Evolutionary conservation across 2,888 invertebrate species (phyloP).

Genomic region (Tricholauxania praeusta): DNA sequence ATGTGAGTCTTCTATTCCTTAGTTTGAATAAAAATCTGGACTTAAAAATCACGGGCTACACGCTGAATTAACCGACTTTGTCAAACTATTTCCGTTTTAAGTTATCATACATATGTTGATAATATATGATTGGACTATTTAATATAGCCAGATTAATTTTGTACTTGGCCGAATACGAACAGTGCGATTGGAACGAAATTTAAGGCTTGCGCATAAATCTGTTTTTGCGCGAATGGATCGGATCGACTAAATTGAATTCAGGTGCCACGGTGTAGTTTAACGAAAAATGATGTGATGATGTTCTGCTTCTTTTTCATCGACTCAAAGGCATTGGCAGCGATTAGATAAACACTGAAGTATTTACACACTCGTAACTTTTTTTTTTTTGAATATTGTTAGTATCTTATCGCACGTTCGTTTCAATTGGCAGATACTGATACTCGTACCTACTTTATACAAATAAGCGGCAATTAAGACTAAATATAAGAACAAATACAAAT

Average conservation of each 20-base stretch:
- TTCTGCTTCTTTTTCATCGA: constrained; percentile 45
- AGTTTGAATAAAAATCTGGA: no score
- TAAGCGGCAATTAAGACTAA: constrained; percentile 18
- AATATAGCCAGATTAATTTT: background rate
- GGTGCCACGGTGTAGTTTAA: constrained; percentile 10
- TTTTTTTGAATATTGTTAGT: constrained; percentile 11
- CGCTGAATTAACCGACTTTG: no score
- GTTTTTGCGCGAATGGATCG: background rate
- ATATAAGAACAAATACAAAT: background rate
- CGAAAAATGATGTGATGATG: constrained; percentile 16
- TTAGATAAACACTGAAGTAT: constrained; percentile 48
- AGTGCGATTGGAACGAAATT: constrained; percentile 8
- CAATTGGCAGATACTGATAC: constrained; percentile 23
- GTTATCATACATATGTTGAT: no score
- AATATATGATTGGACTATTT: no score
- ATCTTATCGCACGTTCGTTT: constrained; percentile 35
- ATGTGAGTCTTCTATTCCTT: no score
- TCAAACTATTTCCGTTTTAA: no score
- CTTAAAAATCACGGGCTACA: no score
- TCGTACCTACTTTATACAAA: background rate
- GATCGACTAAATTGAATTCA: background rate
- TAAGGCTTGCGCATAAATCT: background rate
- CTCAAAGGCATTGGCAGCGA: constrained; percentile 46
- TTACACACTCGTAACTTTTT: constrained; percentile 25
- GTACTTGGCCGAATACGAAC: constrained; percentile 6